Conservation (phyloP, 2,113 vertebrate genomes). For the Hippocampus mohnikei region DNA sequence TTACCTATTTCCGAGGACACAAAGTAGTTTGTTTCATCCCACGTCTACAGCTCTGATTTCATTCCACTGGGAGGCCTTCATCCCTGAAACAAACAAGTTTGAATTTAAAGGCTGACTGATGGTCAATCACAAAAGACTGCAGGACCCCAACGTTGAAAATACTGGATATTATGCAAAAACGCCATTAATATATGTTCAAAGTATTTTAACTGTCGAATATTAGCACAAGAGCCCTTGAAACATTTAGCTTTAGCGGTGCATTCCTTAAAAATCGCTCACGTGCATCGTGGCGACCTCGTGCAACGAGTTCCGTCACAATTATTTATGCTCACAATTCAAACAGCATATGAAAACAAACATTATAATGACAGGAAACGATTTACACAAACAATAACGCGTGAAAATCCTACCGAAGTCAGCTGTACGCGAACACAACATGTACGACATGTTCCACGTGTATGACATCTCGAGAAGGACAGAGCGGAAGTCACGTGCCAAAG, state of each 20-base stretch:
- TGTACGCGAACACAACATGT: rapidly evolving
- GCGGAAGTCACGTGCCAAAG: neutral
- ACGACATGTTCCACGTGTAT: rapidly evolving
- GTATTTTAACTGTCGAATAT: neutral
- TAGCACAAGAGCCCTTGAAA: neutral
- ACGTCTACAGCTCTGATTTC: neutral
- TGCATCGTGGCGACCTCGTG: neutral
- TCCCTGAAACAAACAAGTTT: neutral
- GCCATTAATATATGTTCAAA: too few species aligned
- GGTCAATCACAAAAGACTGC: neutral
- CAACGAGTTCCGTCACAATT: neutral
- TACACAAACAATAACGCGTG: neutral
- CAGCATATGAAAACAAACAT: neutral
- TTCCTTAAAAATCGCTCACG: neutral
- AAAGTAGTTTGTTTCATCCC: neutral
- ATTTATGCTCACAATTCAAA: neutral
- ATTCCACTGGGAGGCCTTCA: neutral
- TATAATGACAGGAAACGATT: neutral
- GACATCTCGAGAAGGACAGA: neutral
- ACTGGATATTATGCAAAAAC: neutral
- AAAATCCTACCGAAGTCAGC: neutral
- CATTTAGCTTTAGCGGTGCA: neutral
- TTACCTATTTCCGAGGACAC: neutral
- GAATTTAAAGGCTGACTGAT: neutral
- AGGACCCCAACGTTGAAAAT: too few species aligned